A percentile compares a stretch with the other conserved stretches of the same genome.
Conservation (phyloP, 1,140 invertebrate genomes). For the Cotesia glomerata region DNA sequence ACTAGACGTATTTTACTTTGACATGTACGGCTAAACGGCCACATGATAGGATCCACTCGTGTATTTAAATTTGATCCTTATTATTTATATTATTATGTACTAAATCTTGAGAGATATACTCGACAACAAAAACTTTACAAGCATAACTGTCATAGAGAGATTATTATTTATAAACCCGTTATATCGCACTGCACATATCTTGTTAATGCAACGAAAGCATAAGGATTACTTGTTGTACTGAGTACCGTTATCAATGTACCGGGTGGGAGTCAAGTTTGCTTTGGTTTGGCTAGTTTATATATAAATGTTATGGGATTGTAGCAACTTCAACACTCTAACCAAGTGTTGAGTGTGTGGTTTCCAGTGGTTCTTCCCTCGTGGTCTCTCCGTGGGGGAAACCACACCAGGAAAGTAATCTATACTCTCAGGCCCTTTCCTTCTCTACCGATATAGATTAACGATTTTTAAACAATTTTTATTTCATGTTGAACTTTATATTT, state of each 20-base stretch:
- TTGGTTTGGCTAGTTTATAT: too few relatives aligned
- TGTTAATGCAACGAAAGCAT: neutral
- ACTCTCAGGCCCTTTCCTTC: too few relatives aligned
- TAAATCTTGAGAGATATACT: neutral
- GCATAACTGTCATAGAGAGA: neutral
- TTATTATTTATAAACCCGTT: neutral
- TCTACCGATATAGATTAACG: too few relatives aligned
- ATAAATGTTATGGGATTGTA: too few relatives aligned
- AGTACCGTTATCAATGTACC: neutral
- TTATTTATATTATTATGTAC: neutral
- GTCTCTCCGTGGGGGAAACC: too few relatives aligned
- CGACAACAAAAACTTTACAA: neutral
- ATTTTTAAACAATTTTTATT: too few relatives aligned
- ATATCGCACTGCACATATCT: neutral
- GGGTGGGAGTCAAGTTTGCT: neutral
- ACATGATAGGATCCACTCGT: conserved; percentile 52
- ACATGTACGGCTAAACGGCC: conserved; percentile 67
- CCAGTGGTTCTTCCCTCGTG: too few relatives aligned
- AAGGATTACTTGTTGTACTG: neutral
- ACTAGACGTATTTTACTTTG: conserved; percentile 67
- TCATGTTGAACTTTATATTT: too few relatives aligned
- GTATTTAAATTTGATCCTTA: neutral
- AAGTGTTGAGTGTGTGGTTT: too few relatives aligned
- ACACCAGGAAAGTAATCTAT: too few relatives aligned
- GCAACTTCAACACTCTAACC: too few relatives aligned